Evolutionary conservation across 2,888 invertebrate species (phyloP).

Genomic region (Hipparchia sbordonii): DNA sequence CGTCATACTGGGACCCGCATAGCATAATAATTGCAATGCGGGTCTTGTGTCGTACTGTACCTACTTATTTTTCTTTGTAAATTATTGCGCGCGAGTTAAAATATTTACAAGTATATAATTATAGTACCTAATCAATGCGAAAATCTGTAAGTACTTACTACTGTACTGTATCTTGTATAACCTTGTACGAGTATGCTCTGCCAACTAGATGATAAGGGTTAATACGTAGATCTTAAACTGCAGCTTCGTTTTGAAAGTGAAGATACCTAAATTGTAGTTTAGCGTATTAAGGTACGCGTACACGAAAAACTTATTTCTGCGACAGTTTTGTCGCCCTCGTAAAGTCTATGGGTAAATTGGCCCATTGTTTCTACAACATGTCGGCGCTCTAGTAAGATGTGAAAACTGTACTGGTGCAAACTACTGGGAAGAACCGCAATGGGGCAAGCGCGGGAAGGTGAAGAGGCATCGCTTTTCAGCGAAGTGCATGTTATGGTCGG

Average conservation of each 20-base stretch:
- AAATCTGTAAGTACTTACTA: constrained; percentile 2
- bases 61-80: background rate
- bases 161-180: background rate
- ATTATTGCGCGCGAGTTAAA: background rate
- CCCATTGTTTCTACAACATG: no score
- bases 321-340: background rate
- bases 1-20: no score
- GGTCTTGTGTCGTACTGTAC: no score
- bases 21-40: no score
- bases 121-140: background rate
- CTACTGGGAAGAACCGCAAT: no score
- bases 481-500: no score
- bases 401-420: no score
- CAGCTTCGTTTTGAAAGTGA: constrained; percentile 13
- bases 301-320: background rate
- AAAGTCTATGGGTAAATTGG: background rate
- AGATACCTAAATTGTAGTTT: background rate
- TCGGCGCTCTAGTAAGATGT: no score
- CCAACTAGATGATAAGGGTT: constrained; percentile 1
- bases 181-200: constrained; percentile 1
- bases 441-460: no score
- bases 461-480: no score
- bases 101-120: background rate
- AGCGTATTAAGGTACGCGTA: background rate
- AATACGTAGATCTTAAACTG: constrained; percentile 13